These are phyloP conservation scores for Synergus umbraculus DNA, from an alignment of 2,888 invertebrate species.

Conservation along the genomic window DNA sequence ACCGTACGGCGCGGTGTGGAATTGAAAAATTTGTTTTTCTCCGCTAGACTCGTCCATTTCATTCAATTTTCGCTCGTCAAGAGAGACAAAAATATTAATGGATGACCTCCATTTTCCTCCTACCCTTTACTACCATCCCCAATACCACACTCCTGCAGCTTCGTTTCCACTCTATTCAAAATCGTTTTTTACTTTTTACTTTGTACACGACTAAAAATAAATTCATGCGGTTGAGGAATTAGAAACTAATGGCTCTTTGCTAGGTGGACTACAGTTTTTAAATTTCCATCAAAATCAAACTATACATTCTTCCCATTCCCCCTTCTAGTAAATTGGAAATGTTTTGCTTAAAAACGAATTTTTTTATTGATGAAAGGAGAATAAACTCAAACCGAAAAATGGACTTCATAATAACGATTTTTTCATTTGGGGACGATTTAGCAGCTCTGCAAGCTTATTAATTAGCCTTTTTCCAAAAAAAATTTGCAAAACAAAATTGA, in stretches of 20 bases:
- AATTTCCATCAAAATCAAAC: background rate
- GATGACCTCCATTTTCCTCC: conserved; percentile 50
- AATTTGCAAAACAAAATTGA: no score
- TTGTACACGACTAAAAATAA: conserved; percentile 36
- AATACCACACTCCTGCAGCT: conserved; percentile 17
- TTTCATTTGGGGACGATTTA: background rate
- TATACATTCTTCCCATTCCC: background rate
- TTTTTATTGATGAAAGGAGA: background rate
- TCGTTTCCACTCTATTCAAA: conserved; percentile 38
- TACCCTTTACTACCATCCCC: conserved; percentile 11
- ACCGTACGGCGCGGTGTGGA: conserved; percentile 50
- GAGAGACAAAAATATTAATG: conserved; percentile 54
- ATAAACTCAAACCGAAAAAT: background rate
- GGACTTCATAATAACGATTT: background rate
- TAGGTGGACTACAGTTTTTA: background rate
- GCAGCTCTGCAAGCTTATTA: no score
- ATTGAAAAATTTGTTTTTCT: conserved; percentile 57
- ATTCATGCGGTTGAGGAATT: conserved; percentile 36
- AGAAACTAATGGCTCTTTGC: conserved; percentile 37
- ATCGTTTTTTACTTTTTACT: conserved; percentile 8
- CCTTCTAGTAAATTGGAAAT: background rate
- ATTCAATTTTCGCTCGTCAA: conserved; percentile 58
- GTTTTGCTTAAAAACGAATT: background rate
- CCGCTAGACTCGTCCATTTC: conserved; percentile 53
- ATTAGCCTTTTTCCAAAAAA: no score